Evolutionary conservation across 2,113 vertebrate genomes (phyloP), one percentile per base, ranked within the genome.

Genomic region (Arenaria interpres): DNA sequence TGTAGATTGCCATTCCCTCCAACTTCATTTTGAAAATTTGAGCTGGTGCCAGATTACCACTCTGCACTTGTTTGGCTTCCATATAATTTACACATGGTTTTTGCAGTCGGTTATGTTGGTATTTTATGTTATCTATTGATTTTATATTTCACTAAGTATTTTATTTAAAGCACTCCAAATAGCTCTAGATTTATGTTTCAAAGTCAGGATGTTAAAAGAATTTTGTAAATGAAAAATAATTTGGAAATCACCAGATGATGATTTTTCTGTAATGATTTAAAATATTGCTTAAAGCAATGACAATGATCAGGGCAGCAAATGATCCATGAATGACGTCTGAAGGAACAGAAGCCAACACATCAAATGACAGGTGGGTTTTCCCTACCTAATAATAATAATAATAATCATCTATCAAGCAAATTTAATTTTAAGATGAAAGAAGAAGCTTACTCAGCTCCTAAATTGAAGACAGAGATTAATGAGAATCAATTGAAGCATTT

Each of bases 401-500:
- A 96, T 95, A 37, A 93, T 82, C 72, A 96, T 96, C 66, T 97
- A 89, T 94, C 82, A 95, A 94, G 45, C 71, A 94, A 96, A 76
- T 91, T 96, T 95, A 97, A 93, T 96, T 97, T 96, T 97, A 96
- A 97, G 86, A 95, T 95, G 79, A 96, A 93, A 94, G 94, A 94
- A 95, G 89, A 2, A 85, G 92, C 96, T 97, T 97, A 96, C 64
- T 94, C 96, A 98, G 95, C 96, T 96, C 85, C 89, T 89, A 92
- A 97, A 95, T 94, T 96, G 92, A 94, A 92, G 93, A 82, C 85
- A 98, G 87, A 97, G 87, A 96, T 98, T 97, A 98, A 98, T 98
- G 98, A 97, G 95, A 98, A 98, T 98, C 96, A 85, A 97, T 98
- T 90, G 82, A 97, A 97, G 93, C 93, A 96, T 98, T 97, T 98